phyloP scores from a whole-genome alignment of 2,797 vertebrate species.

The Scyliorhinus canicula region DNA sequence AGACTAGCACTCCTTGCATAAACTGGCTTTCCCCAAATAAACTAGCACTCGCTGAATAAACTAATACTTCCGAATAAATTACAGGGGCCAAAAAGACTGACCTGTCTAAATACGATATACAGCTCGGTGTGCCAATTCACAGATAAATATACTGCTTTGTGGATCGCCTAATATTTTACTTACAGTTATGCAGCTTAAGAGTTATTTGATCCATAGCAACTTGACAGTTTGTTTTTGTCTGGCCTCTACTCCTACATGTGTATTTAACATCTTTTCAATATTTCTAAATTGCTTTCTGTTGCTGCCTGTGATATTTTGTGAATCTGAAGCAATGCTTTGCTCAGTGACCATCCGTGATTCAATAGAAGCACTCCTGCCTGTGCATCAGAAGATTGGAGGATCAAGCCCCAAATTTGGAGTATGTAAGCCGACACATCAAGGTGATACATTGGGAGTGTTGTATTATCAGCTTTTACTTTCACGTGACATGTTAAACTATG shows the following conservation, averaged over 20 bases:
- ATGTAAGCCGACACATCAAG: background rate
- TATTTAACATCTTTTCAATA: constrained; percentile 1
- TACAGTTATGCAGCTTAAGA: background rate
- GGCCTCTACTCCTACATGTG: background rate
- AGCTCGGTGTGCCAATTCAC: background rate
- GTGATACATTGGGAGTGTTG: background rate
- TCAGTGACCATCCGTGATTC: background rate
- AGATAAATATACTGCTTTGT: background rate
- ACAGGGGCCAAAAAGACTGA: background rate
- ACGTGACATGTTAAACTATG: background rate
- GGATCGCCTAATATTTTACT: background rate
- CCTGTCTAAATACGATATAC: background rate
- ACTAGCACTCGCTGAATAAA: background rate
- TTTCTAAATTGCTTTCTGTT: constrained; percentile 19
- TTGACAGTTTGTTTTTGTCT: constrained; percentile 7
- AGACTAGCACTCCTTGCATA: background rate
- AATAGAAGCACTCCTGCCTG: background rate
- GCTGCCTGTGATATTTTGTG: background rate
- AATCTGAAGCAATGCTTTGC: background rate
- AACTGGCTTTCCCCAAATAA: constrained; percentile 4
- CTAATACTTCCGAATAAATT: background rate
- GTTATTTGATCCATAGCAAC: background rate
- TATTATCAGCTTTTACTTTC: background rate
- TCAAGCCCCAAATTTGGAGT: background rate
- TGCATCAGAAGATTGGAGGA: background rate